Conservation (phyloP, 2,797 vertebrate species). For the Tenualosa thibaudeaui region DNA sequence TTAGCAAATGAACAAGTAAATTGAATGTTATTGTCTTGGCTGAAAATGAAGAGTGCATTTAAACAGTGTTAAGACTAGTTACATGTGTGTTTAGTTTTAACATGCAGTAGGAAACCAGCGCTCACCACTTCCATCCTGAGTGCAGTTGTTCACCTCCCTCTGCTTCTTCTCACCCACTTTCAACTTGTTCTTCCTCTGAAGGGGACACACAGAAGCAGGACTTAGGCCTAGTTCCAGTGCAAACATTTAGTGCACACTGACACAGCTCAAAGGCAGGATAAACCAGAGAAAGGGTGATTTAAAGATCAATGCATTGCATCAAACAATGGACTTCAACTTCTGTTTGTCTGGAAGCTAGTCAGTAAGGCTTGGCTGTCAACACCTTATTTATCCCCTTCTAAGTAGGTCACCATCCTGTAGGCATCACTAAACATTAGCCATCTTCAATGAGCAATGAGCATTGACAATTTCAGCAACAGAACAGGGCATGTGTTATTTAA, state of each 20-base stretch:
- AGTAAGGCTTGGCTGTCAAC: not conserved
- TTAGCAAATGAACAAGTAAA: no score
- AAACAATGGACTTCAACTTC: not conserved
- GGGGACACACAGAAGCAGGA: constrained; percentile 34
- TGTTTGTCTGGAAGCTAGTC: not conserved
- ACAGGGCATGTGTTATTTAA: not conserved
- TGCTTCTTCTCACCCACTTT: constrained; percentile 63
- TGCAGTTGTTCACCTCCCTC: constrained; percentile 42
- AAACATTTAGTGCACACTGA: not conserved
- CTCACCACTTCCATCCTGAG: constrained; percentile 62
- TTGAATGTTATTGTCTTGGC: no score
- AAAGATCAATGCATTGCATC: not conserved
- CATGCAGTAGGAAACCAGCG: constrained; percentile 43
- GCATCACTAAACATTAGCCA: not conserved
- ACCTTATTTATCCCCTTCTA: not conserved
- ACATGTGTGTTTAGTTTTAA: not conserved
- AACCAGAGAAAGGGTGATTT: not conserved
- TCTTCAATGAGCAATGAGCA: not conserved
- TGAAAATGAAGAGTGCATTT: no score
- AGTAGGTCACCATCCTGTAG: not conserved
- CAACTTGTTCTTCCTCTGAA: constrained; percentile 71
- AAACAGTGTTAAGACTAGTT: not conserved
- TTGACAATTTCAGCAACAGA: not conserved
- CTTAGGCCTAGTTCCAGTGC: not conserved
- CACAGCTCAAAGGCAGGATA: not conserved